phyloP scores from a whole-genome alignment of 2,888 invertebrate species.

The Thysanoteuthis rhombus region DNA sequence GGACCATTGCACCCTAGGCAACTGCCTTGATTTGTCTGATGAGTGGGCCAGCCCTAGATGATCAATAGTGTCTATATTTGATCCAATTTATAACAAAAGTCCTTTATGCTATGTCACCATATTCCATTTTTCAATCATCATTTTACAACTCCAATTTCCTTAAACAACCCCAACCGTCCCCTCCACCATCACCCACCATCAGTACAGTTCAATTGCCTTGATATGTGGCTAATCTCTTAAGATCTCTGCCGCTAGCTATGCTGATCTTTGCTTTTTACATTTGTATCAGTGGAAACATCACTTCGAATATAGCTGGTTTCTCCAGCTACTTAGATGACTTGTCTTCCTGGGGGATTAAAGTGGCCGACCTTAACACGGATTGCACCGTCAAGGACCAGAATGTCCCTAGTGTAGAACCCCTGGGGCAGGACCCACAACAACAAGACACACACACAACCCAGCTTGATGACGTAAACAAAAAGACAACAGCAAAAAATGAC shows the following conservation, averaged over 20 bases:
- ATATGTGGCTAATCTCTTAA: background rate
- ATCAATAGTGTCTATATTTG: no score
- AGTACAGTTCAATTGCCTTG: no score
- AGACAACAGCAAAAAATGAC: background rate
- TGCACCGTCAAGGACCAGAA: background rate
- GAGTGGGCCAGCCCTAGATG: no score
- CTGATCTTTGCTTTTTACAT: slow-evolving; percentile 27
- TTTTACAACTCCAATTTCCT: no score
- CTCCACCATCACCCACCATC: no score
- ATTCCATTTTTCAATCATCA: no score
- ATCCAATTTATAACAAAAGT: no score
- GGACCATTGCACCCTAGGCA: no score
- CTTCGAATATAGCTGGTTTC: slow-evolving; percentile 20
- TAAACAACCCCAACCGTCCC: no score
- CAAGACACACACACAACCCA: background rate
- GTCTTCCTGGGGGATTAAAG: slow-evolving; percentile 18
- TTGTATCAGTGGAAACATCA: background rate
- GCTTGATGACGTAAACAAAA: slow-evolving; percentile 17
- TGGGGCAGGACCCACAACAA: background rate
- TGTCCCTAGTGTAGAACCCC: background rate
- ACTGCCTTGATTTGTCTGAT: no score
- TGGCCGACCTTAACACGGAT: background rate
- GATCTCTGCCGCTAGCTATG: background rate
- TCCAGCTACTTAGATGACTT: slow-evolving; percentile 16
- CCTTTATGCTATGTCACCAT: no score